These are phyloP conservation scores for Syngnathus typhle DNA, from an alignment of 2,113 vertebrate species.

Conservation along the genomic window DNA sequence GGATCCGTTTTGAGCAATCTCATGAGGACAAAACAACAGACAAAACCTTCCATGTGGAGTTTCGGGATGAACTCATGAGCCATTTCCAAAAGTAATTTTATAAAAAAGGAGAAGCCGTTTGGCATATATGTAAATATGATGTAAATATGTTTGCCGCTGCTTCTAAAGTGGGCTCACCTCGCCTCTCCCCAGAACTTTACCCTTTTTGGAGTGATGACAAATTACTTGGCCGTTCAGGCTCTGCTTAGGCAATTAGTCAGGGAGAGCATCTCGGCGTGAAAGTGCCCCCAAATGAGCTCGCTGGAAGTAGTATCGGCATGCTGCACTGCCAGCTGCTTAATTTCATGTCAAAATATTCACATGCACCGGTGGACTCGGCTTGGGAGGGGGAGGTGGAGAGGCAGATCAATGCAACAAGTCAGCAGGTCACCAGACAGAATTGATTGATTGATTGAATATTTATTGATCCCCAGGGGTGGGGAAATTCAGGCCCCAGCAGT, in stretches of 20 bases:
- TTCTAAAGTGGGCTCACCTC: constrained; percentile 10
- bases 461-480: no score
- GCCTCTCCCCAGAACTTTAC: constrained; percentile 25
- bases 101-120: neutral
- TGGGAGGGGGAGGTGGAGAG: neutral
- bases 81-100: neutral
- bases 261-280: constrained; percentile 1
- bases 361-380: neutral
- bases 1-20: no score
- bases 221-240: constrained; percentile 25
- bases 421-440: neutral
- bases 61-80: neutral
- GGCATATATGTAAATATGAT: constrained; percentile 37
- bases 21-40: neutral
- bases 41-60: neutral
- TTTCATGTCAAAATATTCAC: neutral
- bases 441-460: no score
- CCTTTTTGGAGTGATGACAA: constrained; percentile 24
- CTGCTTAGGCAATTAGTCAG: neutral
- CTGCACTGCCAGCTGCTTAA: constrained; percentile 1
- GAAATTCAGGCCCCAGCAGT: no score
- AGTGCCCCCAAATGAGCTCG: constrained; percentile 14
- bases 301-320: neutral
- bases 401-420: neutral
- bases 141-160: constrained; percentile 13